These are phyloP conservation scores for Lasiurus borealis DNA, from an alignment of 2,113 vertebrate species.

Conservation along the genomic window DNA sequence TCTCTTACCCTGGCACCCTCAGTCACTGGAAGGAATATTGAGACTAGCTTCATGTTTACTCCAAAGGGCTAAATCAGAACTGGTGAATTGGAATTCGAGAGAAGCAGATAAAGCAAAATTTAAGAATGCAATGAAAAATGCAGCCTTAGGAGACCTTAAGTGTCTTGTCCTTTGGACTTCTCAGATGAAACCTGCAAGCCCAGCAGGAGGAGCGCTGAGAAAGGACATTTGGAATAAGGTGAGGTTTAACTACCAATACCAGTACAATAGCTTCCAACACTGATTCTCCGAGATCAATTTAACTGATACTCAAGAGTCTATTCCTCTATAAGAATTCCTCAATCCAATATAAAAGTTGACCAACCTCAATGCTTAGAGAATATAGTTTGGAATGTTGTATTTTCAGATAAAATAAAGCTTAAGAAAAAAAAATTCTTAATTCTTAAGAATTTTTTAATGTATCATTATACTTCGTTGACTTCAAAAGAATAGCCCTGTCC, in stretches of 20 bases:
- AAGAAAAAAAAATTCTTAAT: neutral
- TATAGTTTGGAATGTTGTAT: neutral
- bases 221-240: neutral
- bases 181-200: neutral
- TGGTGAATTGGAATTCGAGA: neutral
- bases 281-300: neutral
- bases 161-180: neutral
- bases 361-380: neutral
- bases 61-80: neutral
- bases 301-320: neutral
- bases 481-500: neutral
- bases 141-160: neutral
- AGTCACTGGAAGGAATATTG: neutral
- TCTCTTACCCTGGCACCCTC: neutral
- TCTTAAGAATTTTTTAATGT: neutral
- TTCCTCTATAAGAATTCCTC: neutral
- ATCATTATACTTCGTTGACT: neutral
- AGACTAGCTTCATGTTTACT: neutral
- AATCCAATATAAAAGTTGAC: neutral
- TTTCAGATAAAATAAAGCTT: conserved; percentile 46
- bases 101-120: neutral
- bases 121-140: neutral
- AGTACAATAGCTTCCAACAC: neutral
- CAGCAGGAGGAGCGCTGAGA: neutral
- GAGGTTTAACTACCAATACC: neutral